Evolutionary conservation across 1,140 invertebrate species (phyloP).

Genomic region (Musca vetustissima): DNA sequence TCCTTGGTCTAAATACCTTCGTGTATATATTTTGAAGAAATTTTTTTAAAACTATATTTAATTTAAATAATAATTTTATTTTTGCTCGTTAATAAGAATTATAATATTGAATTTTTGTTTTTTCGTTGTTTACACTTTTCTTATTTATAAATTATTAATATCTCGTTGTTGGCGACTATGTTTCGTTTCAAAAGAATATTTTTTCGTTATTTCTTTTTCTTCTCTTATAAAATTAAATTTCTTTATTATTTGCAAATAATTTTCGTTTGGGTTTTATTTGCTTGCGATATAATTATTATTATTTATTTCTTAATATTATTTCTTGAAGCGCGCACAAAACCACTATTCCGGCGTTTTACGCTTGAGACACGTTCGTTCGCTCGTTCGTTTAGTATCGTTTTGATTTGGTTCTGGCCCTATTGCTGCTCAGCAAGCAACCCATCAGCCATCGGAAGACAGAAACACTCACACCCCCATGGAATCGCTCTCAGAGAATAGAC

Average conservation of each 20-base stretch:
- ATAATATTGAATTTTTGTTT: not conserved
- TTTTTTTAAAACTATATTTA: no score
- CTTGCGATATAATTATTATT: not conserved
- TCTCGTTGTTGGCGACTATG: no score
- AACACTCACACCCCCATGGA: not conserved
- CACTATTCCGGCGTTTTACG: constrained; percentile 2
- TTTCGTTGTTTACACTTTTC: no score
- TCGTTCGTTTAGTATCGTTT: constrained; percentile 32
- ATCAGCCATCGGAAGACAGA: not conserved
- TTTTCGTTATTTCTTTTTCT: no score
- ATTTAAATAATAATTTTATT: not conserved
- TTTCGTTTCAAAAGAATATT: no score
- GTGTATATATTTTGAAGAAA: no score
- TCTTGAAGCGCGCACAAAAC: not conserved
- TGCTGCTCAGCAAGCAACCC: no score
- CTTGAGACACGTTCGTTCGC: constrained; percentile 27
- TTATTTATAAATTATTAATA: no score
- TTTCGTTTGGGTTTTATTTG: constrained; percentile 6
- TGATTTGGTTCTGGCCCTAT: not conserved
- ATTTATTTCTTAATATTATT: no score
- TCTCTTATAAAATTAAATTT: not conserved
- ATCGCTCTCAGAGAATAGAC: no score
- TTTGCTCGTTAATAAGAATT: not conserved
- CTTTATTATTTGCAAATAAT: not conserved
- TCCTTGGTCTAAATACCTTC: no score